Evolutionary conservation across 1,140 invertebrate genomes (phyloP).

Genomic region (Heliconius melpomene): DNA sequence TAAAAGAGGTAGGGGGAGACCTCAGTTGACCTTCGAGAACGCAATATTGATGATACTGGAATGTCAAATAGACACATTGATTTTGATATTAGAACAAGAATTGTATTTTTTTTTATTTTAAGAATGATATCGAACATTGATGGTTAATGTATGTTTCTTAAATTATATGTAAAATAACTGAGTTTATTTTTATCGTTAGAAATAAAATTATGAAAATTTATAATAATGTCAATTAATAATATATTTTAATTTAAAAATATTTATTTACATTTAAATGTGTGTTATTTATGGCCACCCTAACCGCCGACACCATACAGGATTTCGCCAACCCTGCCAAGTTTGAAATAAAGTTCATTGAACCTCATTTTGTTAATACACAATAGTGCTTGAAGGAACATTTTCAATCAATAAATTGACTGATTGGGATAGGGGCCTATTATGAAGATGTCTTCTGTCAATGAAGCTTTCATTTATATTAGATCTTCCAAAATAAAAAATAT

Average conservation of each 20-base stretch:
- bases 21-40: too few relatives aligned
- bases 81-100: background rate
- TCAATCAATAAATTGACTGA: slow-evolving; percentile 10
- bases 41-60: too few relatives aligned
- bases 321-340: slow-evolving; percentile 24
- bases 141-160: too few relatives aligned
- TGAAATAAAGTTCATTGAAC: slow-evolving; percentile 18
- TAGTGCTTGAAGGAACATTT: background rate
- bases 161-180: too few relatives aligned
- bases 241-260: background rate
- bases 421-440: slow-evolving; percentile 12
- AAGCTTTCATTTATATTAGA: background rate
- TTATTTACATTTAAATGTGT: background rate
- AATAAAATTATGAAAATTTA: too few relatives aligned
- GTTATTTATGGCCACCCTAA: slow-evolving; percentile 11
- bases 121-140: background rate
- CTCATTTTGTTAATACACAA: slow-evolving; percentile 9
- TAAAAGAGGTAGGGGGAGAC: too few relatives aligned
- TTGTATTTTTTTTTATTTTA: background rate
- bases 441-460: background rate
- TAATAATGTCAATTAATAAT: too few relatives aligned
- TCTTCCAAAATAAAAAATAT: background rate
- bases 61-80: background rate
- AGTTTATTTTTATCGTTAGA: too few relatives aligned
- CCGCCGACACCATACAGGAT: slow-evolving; percentile 1